Evolutionary conservation across 2,888 invertebrate species (phyloP).

Genomic region (Callinectes sapidus): DNA sequence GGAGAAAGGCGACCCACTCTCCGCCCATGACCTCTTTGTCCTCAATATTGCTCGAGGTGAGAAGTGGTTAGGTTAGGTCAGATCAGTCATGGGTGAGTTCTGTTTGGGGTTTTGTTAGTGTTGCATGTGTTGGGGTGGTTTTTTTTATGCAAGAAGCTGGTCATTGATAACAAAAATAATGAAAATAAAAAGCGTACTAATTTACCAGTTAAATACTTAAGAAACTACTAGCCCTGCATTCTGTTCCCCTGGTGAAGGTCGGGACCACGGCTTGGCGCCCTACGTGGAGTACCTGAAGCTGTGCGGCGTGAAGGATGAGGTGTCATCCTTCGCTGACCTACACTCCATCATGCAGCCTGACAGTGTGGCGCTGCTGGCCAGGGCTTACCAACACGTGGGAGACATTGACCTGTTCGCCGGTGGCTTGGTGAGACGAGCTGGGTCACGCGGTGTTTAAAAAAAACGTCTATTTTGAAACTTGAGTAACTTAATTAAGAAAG

Average conservation of each 20-base stretch:
- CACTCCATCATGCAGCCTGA: neutral
- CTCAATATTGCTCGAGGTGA: slow-evolving; percentile 46
- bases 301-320: neutral
- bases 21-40: slow-evolving; percentile 44
- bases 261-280: slow-evolving; percentile 48
- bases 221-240: no score
- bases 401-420: slow-evolving; percentile 55
- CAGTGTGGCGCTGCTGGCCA: neutral
- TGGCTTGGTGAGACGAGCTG: slow-evolving; percentile 38
- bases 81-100: no score
- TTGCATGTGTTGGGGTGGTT: neutral
- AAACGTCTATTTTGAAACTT: no score
- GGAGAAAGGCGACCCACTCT: neutral
- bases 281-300: slow-evolving; percentile 12
- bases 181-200: no score
- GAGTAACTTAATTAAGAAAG: no score
- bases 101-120: neutral
- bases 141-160: no score
- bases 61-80: neutral
- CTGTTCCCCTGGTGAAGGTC: neutral
- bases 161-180: no score
- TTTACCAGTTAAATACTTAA: no score
- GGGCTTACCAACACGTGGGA: slow-evolving; percentile 32
- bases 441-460: no score
- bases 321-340: slow-evolving; percentile 41